Base-by-base conservation (phyloP, 2,797 vertebrate genomes). In the Iguana delicatissima region DNA sequence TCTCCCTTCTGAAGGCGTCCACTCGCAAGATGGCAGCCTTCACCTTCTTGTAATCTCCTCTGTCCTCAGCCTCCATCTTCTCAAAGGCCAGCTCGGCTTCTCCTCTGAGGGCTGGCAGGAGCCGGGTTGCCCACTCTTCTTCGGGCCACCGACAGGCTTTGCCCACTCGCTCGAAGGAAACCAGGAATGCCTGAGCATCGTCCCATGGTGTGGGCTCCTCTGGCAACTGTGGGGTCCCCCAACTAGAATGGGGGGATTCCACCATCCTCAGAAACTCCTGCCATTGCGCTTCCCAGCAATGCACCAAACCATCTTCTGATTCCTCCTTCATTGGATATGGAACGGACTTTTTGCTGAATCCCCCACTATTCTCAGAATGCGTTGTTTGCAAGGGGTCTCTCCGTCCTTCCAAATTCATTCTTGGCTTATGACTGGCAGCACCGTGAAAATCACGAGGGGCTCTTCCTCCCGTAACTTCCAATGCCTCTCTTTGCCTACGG, bases 131-230 rank as follows among this genome's bases (percentile, higher is more conserved):
- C 82, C 88, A 89, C 5, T 89, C 73, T 1, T 67, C n/a, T 42
- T 13, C 35, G 42, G 82, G 88, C 82, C 88, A 89, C 16, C 1
- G 82, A n/a, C 88, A 89, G 62, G 88, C 82, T n/a, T 69, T 4
- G 7, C 73, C 88, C 73, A 89, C 88, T 38, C 69, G n/a, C 59
- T 89, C 88, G 6, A 89, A 89, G 82, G 82, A 85, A 24, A 50
- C 73, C 24, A 89, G n/a, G 5, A 89, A 89, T 26, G 32, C 73
- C 73, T 80, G 67, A 1, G 88, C 6, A 0, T 89, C 62, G 4
- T 89, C 57, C 88, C 88, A 89, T 0, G 82, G 88, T 0, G 73
- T 12, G 16, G 74, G n/a, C 14, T 57, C 73, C 46, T 42, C n/a
- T 7, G 6, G 22, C 2, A 32, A 69, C n/a, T 50, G 42, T 2